Conservation (phyloP, 2,888 invertebrate species). For the Ypsolopha sequella region DNA sequence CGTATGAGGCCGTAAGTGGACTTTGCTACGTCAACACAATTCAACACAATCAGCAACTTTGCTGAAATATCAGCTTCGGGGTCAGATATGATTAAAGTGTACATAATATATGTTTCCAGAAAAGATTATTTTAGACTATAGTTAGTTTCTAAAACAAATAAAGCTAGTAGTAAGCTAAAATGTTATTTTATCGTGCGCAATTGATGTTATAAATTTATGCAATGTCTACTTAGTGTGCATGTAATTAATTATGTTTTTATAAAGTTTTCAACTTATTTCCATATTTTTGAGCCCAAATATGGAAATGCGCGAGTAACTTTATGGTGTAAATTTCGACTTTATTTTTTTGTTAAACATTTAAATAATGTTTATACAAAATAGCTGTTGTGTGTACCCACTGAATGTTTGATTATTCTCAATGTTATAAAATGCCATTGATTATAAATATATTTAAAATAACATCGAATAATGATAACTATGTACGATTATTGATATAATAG, state of each 20-base stretch:
- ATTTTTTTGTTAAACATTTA: not conserved
- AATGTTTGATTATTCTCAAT: not conserved
- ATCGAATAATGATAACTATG: no score
- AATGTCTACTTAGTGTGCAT: slow-evolving; percentile 6
- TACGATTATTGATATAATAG: no score
- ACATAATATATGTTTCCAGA: not conserved
- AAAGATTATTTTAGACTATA: no score
- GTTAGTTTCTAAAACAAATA: no score
- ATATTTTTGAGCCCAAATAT: slow-evolving; percentile 27
- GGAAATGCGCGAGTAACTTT: slow-evolving; percentile 13
- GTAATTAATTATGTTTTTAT: not conserved
- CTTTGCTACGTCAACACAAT: no score
- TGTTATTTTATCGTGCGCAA: no score
- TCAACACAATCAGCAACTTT: no score
- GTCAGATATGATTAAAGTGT: not conserved
- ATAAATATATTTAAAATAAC: no score
- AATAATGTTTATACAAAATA: not conserved
- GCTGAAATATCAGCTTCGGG: not conserved
- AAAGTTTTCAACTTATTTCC: slow-evolving; percentile 12
- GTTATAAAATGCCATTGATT: no score
- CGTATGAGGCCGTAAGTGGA: no score
- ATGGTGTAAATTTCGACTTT: not conserved
- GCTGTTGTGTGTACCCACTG: not conserved
- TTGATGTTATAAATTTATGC: not conserved
- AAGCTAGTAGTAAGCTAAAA: no score